Base-by-base conservation (phyloP, 2,888 invertebrate species). In the Drosophila tanythrix region DNA sequence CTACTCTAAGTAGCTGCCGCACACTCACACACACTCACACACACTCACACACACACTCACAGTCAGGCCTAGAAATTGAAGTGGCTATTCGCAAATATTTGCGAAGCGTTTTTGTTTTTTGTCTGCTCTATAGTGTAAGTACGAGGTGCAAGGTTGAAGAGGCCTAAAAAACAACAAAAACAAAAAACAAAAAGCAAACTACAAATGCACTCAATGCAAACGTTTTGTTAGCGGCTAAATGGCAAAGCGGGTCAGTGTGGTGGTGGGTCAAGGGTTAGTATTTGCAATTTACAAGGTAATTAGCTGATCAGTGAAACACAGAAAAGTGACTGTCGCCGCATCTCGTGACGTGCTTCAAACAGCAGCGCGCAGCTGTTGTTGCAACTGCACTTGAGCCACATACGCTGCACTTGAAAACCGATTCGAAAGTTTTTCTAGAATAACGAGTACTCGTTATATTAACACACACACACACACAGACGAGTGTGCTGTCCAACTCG, bases 381-480 rank as follows among this genome's bases (percentile, higher is more conserved):
- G 70, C 72, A 66, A 76, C 79, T 85, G 84, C 83, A 85, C 85
- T 85, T 85, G 85, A 86, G 73, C 88, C 83, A 85, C 82, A 85
- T 85, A 80, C 62, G 66, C 67, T 83, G 88, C 85, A 88, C 85
- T 85, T 85, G 85, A 85, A 77, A 64, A 56, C 58, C 72, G 65
- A 60, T 87, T 84, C 76, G 84, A 84, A 87, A 84, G 88, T 84
- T 82, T 67, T 64, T 75, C 58, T 64, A 72, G 73, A 75, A 70
- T 67, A 67, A 31, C 56, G 46, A 70, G 52, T 53, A 57, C 36
- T 58, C 46, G 53, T 55, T 55, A 25, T n/a, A 63, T 38, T 48
- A 48, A 46, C 4, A 62, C 52, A 53, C 27, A 56, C 31, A 29
- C 29, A 35, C 18, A 65, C 1, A 29, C 13, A 60, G 6, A 13